A percentile compares a stretch with the other conserved stretches of the same genome.
phyloP scores from a whole-genome alignment of 2,797 vertebrate genomes.

The Linurgus olivaceus region DNA sequence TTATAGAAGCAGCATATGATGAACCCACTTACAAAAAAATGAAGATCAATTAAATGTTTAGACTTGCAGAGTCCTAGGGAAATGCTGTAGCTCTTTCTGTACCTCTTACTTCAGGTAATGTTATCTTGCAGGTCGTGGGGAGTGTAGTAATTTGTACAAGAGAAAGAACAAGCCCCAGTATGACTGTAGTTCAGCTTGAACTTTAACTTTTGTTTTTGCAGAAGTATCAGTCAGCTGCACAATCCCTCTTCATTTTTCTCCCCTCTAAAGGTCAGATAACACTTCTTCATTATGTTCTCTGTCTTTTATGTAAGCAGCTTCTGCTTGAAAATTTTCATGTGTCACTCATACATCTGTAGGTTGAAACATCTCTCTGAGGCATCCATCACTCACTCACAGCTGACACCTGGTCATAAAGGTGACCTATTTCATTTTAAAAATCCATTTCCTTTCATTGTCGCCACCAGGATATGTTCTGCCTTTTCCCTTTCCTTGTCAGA shows the following conservation, averaged over 20 bases:
- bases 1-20: not conserved
- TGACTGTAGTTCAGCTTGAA: not conserved
- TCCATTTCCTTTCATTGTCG: constrained; percentile 31
- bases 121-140: not conserved
- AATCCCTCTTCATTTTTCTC: not conserved
- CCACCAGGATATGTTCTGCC: not conserved
- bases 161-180: not conserved
- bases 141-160: not conserved
- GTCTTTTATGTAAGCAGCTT: not conserved
- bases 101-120: not conserved
- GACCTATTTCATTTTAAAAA: constrained; percentile 1
- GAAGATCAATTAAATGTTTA: not conserved
- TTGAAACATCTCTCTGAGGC: not conserved
- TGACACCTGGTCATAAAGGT: constrained; percentile 38
- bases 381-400: not conserved
- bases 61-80: not conserved
- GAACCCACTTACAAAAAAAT: not conserved
- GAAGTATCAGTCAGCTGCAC: not conserved
- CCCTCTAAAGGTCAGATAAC: constrained; percentile 19
- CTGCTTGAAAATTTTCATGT: not conserved
- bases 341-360: not conserved
- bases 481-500: constrained; percentile 5
- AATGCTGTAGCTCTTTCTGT: not conserved
- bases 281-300: not conserved
- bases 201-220: not conserved